A percentile compares a stretch with the other conserved stretches of the same genome.
phyloP scores from a whole-genome alignment of 2,113 vertebrate genomes.

The Pandion haliaetus region DNA sequence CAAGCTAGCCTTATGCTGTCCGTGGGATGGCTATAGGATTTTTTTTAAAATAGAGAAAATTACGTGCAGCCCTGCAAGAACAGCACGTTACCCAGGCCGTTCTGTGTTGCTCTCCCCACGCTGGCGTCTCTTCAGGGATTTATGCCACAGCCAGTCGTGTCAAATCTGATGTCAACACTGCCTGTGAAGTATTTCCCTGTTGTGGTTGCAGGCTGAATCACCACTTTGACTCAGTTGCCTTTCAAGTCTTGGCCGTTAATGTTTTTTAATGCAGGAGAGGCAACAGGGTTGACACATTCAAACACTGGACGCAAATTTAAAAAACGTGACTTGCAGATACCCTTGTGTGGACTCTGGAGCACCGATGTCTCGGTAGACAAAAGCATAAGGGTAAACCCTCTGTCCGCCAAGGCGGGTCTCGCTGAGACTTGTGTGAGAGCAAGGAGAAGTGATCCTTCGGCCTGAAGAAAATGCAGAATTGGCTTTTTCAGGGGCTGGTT shows the following conservation, averaged over 20 bases:
- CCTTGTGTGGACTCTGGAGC: not conserved
- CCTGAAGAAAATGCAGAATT: not conserved
- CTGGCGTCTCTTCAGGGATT: not conserved
- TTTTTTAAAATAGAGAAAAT: not conserved
- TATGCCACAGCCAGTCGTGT: not conserved
- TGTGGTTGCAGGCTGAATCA: not conserved
- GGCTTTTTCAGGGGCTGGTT: not conserved
- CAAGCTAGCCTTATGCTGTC: not conserved
- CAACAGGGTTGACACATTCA: accelerated
- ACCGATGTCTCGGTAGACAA: not conserved
- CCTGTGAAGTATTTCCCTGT: not conserved
- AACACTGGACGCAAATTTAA: not conserved
- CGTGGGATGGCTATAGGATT: not conserved
- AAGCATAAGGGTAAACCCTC: not conserved
- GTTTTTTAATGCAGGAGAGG: not conserved
- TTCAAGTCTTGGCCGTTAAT: not conserved
- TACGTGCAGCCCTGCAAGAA: not conserved
- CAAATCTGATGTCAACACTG: not conserved
- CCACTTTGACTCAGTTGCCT: not conserved
- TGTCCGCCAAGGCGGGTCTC: not conserved
- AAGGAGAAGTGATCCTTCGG: not conserved
- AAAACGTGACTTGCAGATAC: not conserved
- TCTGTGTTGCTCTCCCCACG: not conserved
- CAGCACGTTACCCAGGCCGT: accelerated
- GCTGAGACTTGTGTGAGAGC: not conserved